Base-by-base conservation (phyloP, 1,140 invertebrate species). In the Papilio xuthus region DNA sequence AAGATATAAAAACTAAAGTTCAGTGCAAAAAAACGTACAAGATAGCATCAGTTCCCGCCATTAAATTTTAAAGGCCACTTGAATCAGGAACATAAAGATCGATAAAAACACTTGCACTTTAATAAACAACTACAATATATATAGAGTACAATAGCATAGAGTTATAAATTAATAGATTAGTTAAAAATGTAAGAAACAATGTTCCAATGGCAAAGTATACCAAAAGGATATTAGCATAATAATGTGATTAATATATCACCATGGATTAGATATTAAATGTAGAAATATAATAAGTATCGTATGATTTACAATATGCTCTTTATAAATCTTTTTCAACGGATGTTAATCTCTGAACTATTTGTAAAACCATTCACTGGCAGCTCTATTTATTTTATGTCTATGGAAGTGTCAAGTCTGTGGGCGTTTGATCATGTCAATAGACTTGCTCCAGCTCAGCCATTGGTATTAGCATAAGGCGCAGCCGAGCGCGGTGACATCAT, bases 391-490 rank as follows among this genome's bases (percentile, higher is more conserved):
- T 12, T 13, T 26, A 60, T 28, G 4, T 23, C 53, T 60, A 12
- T 26, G 23, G 56, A 26, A 26, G 56, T 60, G 56, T 80, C 4
- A 63, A 78, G 77, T 79, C 10, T 13, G 81, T 82, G 72, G 82
- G 82, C 60, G 74, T 75, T 42, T 47, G 53, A 44, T 78, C 37
- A 56, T 73, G 75, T 78, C 56, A 79, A 78, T 81, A 79, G 82
- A 74, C 83, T 78, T 83, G 82, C 7, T 73, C 71, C 71, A 47
- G 78, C 81, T 84, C 80, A 82, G 85, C 80, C 81, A 84, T 83
- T 84, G 81, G 84, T 15, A 89, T 89, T 88, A 86, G 84, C 87
- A 90, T 90, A 80, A 82, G 79, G 60, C 72, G 71, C 76, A 76
- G 70, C 71, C 26, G n/a, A 18, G 32, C 10, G 18, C 42, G 37